Evolutionary conservation across 1,140 invertebrate species (phyloP).

Genomic region (Hycleus cichorii): DNA sequence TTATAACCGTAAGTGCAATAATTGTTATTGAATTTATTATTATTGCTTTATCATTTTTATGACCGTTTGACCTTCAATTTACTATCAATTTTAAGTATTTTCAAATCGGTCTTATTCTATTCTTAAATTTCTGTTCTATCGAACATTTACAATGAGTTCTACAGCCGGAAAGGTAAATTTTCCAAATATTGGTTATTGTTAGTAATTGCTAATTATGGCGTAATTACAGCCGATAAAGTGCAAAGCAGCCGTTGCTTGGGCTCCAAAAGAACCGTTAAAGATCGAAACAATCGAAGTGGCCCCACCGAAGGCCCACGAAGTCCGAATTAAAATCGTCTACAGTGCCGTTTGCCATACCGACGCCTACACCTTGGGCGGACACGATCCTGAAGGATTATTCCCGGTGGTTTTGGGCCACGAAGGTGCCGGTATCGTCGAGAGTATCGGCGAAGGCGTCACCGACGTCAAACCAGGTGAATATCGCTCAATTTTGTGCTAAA

Average conservation of each 20-base stretch:
- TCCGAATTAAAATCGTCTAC: slow-evolving; percentile 70
- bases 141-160: background rate
- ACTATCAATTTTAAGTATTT: too few relatives aligned
- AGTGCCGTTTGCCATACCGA: slow-evolving; percentile 98
- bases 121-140: background rate
- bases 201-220: background rate
- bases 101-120: too few relatives aligned
- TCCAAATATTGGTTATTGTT: background rate
- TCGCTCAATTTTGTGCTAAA: background rate
- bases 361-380: slow-evolving; percentile 85
- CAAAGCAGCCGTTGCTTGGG: slow-evolving; percentile 88
- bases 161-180: slow-evolving; percentile 5
- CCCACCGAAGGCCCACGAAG: slow-evolving; percentile 85
- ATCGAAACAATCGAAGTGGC: slow-evolving; percentile 91
- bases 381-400: slow-evolving; percentile 91
- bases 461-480: slow-evolving; percentile 66
- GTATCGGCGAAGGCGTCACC: slow-evolving; percentile 88
- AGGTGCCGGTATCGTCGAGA: slow-evolving; percentile 93
- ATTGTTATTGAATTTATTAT: too few relatives aligned
- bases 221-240: slow-evolving; percentile 68
- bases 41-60: too few relatives aligned
- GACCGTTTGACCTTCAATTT: too few relatives aligned
- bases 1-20: too few relatives aligned
- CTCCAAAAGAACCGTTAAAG: slow-evolving; percentile 73
- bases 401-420: slow-evolving; percentile 92